Base-by-base conservation (phyloP, 1,140 invertebrate genomes). In the Aphaenogaster ashmeadi region DNA sequence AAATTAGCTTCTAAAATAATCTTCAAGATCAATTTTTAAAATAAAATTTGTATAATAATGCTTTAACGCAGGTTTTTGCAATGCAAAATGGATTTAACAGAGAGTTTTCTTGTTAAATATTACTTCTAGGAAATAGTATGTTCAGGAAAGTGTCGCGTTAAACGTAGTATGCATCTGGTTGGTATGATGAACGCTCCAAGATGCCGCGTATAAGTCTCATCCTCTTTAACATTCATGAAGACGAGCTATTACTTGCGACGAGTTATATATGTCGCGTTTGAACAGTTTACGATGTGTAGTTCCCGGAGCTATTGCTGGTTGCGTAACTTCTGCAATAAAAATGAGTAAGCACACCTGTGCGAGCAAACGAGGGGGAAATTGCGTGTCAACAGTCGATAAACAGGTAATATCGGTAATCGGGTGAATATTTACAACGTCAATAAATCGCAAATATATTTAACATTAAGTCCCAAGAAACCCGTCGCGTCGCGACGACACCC, bases 311-410 rank as follows among this genome's bases (percentile, higher is more conserved):
- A 62, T 75, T 74, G 69, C 54, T n/a, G n/a, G 5, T 44, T 71
- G 80, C 56, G 56, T 60, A 84, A 75, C 54, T 88, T 88, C 41
- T 79, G 87, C 80, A 50, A 77, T 78, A 81, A 81, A 90, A 86
- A 91, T 90, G 87, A 80, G 71, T 88, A 88, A 88, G 80, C 77
- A 81, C 38, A 86, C 52, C 50, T 36, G 36, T 27, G 38, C 64
- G 64, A 18, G 36, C 13, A 15, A 47, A 36, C 66, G 38, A 58
- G 15, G 38, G 27, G 52, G 15, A 88, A 79, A 80, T 80, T 72
- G 38, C 74, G 33, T 67, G 67, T 88, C 56, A 86, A 21, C 33
- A 72, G 54, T 72, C 67, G 67, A 74, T 66, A 66, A 47, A 41
- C 41, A 21, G n/a, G 86, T 88, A 54, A 58, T 86, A 86, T 69